phyloP scores from a whole-genome alignment of 2,888 invertebrate species.

The Lycia hirtaria region DNA sequence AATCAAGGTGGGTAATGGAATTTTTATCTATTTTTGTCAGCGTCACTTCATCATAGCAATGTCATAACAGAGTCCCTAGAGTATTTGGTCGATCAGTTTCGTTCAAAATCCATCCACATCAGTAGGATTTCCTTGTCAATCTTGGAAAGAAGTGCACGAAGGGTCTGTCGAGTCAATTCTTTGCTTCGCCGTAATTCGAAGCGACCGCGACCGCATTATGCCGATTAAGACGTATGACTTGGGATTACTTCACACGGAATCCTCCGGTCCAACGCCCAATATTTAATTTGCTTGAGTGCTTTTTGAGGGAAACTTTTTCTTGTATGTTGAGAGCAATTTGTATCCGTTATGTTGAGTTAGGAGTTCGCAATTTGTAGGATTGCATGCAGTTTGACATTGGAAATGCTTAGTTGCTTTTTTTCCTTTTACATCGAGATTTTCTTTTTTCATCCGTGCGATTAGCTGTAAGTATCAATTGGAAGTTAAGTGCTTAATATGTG shows the following conservation, averaged over 20 bases:
- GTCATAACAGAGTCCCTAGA: constrained; percentile 24
- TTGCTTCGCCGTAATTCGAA: constrained; percentile 67
- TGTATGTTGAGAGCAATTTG: constrained; percentile 78
- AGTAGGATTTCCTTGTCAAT: constrained; percentile 66
- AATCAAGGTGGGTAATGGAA: constrained; percentile 86
- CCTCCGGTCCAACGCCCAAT: constrained; percentile 71
- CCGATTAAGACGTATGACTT: constrained; percentile 82
- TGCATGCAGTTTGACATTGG: constrained; percentile 60
- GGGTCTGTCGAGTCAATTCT: constrained; percentile 74
- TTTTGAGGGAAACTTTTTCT: constrained; percentile 77
- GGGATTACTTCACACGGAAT: constrained; percentile 70
- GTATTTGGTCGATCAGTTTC: constrained; percentile 28
- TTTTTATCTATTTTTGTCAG: constrained; percentile 26
- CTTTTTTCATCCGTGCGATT: not conserved
- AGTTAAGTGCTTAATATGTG: not conserved
- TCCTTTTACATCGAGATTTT: constrained; percentile 5
- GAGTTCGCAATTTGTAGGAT: constrained; percentile 61
- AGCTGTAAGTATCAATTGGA: not conserved
- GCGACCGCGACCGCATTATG: constrained; percentile 76
- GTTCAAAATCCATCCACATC: constrained; percentile 52
- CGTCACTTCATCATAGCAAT: constrained; percentile 23
- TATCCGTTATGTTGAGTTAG: constrained; percentile 79
- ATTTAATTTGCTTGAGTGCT: constrained; percentile 85
- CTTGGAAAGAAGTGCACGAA: constrained; percentile 54
- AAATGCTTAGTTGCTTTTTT: constrained; percentile 10